Evolutionary conservation across 2,797 vertebrate species (phyloP), one percentile per base, ranked within the genome.

Genomic region (Podarcis siculus): DNA sequence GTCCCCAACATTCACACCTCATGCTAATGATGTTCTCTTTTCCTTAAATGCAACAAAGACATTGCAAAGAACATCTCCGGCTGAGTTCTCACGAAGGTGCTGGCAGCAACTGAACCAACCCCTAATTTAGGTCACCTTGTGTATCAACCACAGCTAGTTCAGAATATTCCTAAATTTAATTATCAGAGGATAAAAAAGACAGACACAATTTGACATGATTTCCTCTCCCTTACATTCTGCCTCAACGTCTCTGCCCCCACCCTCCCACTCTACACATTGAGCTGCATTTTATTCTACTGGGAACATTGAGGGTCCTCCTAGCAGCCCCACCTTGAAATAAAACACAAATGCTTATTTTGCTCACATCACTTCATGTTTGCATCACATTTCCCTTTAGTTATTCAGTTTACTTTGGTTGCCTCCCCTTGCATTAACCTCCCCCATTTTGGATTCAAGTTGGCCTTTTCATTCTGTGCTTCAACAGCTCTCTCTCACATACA

Each of bases 141-240:
- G 3, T 66, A 75, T 91, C 69, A 85, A 83, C n/a, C 12, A 5
- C 7, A 37, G 42, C 58, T 87, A 55, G 73, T n/a, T 81, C 80
- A 78, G 66, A 15, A 49, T 67, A 67, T 30, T 37, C 64, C 49
- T 27, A 35, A 6, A 67, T 42, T 30, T 30, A 82, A 42, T 66
- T 19, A 7, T 42, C 64, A 19, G 64, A 39, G 25, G 27, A 77
- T 30, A 42, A 67, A 30, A 30, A 27, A 66, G 55, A 13, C 37
- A 81, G 23, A 27, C 35, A 81, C 32, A 32, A 66, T 3, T 12
- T 80, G 79, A 37, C 32, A 81, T 15, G n/a, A 39, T 37, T 30
- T 39, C 25, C 15, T 27, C 9, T 7, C 23, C 61, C 79, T 66
- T 17, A 12, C 25, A 39, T 27, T 2, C 32, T 12, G 12, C 79